Evolutionary conservation across 1,140 invertebrate species (phyloP), one percentile per base, ranked within the genome.

Genomic region (Euura lappo): DNA sequence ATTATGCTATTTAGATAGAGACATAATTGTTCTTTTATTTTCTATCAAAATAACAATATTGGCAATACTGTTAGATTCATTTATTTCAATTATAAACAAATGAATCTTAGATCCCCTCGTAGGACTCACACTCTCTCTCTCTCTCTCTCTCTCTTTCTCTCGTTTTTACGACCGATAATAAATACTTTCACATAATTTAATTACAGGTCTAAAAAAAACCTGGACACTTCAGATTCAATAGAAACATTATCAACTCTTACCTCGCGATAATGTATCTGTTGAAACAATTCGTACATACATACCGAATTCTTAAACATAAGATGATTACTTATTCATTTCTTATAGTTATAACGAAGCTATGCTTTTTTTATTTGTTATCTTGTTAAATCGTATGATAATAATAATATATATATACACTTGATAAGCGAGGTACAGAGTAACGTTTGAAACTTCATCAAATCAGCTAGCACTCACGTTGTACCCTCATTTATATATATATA

Each of bases 341-440:
- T 64, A 71, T 45, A 75, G 68, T 72, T 47, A 73, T 72, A 76
- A 70, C 66, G 51, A 76, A 83, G 77, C 79, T 83, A 81, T 75
- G 74, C 74, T 78, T 71, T 77, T 28, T 28, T 28, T 28, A 28
- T 28, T 28, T 28, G 28, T 28, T 28, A 28, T 28, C 28, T 28
- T 28, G 28, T 28, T 28, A 28, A 78, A 79, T 83, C 79, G 76
- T 78, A 80, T 70, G 76, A 82, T 81, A 79, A 80, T 80, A 80
- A 60, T 74, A 79, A 78, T 79, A 78, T 77, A 73, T 75, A 68
- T 70, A 73, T 77, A 75, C 10, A 76, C 71, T 71, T 28, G 71
- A 68, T 75, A 76, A 77, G 74, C 73, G 69, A 78, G 72, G 76
- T 77, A 75, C 77, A 74, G 72, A 78, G 69, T 28, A 28, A 28